These are phyloP conservation scores for Microcebus griseorufus DNA, from an alignment of 2,113 vertebrate genomes.

Conservation along the genomic window DNA sequence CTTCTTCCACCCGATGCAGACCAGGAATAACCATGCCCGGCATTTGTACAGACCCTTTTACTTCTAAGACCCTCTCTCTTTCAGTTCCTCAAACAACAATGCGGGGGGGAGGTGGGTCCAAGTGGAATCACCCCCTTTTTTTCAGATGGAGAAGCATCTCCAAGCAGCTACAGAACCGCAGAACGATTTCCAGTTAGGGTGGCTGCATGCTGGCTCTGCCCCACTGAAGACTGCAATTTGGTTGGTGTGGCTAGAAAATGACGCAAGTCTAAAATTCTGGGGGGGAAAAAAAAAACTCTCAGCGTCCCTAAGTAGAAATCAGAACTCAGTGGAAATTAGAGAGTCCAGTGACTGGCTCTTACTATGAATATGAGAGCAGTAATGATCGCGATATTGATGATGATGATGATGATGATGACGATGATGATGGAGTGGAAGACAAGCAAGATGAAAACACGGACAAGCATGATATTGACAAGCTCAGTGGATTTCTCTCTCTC, in stretches of 20 bases:
- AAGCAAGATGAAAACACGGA: neutral
- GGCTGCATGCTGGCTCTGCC: neutral
- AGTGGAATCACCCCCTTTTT: neutral
- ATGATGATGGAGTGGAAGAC: neutral
- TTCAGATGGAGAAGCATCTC: neutral
- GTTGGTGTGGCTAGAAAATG: conserved; percentile 40
- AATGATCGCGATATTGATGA: fast-evolving
- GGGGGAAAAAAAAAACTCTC: neutral
- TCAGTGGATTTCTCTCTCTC: neutral
- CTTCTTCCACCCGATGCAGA: neutral
- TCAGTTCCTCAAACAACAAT: neutral
- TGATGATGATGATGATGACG: no score
- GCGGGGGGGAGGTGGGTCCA: neutral
- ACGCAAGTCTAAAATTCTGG: neutral
- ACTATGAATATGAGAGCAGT: neutral
- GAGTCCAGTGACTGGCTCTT: neutral
- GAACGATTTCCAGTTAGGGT: neutral
- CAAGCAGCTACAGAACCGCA: neutral
- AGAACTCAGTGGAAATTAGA: no score
- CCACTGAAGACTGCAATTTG: neutral
- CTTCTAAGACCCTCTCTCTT: neutral
- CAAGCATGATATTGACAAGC: neutral
- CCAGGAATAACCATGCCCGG: neutral
- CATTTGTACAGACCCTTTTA: neutral
- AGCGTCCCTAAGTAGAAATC: conserved; percentile 25